Conservation (phyloP, 2,888 invertebrate species). For the Brassicogethes aeneus region DNA sequence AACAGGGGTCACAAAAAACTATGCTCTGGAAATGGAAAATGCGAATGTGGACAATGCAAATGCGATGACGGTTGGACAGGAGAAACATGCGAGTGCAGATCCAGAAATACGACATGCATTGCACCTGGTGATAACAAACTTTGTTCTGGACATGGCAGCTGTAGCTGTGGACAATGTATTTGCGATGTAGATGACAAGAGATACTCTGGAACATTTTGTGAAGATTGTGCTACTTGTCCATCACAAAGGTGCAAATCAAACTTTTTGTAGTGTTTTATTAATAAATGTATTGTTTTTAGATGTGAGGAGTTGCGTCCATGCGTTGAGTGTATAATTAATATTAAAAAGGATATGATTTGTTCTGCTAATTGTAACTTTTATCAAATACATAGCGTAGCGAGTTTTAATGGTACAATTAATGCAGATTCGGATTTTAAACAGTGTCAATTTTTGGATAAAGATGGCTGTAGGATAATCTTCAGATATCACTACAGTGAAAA, state of each 20-base stretch:
- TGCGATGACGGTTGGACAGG: background rate
- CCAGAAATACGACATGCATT: too few species aligned
- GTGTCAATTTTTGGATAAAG: background rate
- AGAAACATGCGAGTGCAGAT: background rate
- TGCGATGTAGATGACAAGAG: background rate
- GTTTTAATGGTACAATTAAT: too few species aligned
- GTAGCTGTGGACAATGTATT: background rate
- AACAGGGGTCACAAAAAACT: background rate
- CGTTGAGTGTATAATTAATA: slow-evolving; percentile 67
- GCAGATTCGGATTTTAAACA: too few species aligned
- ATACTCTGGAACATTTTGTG: background rate
- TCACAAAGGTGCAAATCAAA: background rate
- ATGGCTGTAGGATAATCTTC: background rate
- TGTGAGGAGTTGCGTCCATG: slow-evolving; percentile 63
- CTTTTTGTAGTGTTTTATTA: background rate
- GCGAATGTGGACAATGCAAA: background rate
- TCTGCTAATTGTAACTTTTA: too few species aligned
- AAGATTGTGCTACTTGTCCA: background rate
- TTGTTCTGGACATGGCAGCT: background rate
- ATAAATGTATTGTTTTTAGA: too few species aligned
- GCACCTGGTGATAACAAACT: background rate
- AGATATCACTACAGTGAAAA: background rate
- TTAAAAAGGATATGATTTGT: too few species aligned
- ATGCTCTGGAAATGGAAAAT: background rate
- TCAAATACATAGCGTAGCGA: too few species aligned